Conservation (phyloP, 1,140 invertebrate genomes). For the Listronotus bonariensis region DNA sequence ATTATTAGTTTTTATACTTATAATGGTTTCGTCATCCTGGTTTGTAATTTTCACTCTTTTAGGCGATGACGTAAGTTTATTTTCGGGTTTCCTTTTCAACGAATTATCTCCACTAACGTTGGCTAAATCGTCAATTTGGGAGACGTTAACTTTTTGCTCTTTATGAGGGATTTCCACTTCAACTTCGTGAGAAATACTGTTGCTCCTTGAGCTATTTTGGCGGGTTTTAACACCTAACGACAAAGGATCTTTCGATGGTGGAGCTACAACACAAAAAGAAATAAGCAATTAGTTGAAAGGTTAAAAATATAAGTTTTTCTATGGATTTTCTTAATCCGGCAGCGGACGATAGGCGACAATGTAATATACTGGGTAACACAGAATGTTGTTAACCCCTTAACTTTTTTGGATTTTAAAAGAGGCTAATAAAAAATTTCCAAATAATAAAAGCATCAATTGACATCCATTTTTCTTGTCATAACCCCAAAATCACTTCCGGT, state of each 20-base stretch:
- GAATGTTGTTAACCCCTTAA: too few relatives aligned
- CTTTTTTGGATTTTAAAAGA: too few relatives aligned
- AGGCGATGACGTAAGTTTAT: conserved; percentile 11
- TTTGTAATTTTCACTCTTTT: conserved; percentile 26
- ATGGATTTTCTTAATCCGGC: too few relatives aligned
- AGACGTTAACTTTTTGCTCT: background rate
- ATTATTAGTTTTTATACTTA: conserved; percentile 43
- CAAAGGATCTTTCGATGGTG: background rate
- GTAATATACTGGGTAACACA: too few relatives aligned
- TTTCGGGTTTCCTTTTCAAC: conserved; percentile 19
- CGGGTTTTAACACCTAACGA: background rate
- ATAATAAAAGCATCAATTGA: too few relatives aligned
- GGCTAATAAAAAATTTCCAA: too few relatives aligned
- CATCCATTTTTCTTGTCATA: too few relatives aligned
- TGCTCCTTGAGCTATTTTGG: background rate
- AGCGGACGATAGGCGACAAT: too few relatives aligned
- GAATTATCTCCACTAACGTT: conserved; percentile 3
- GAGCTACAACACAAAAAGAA: too few relatives aligned
- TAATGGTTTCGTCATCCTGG: conserved; percentile 50
- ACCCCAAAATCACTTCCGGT: too few relatives aligned
- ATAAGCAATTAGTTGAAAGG: too few relatives aligned
- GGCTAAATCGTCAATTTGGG: background rate
- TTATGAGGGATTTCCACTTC: conserved; percentile 3
- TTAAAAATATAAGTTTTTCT: too few relatives aligned
- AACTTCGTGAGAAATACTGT: background rate